Percentiles rank a stretch among this genome's conserved stretches.
Evolutionary conservation across 2,113 vertebrate genomes (phyloP).

Genomic region (Myrmecobius fasciatus): DNA sequence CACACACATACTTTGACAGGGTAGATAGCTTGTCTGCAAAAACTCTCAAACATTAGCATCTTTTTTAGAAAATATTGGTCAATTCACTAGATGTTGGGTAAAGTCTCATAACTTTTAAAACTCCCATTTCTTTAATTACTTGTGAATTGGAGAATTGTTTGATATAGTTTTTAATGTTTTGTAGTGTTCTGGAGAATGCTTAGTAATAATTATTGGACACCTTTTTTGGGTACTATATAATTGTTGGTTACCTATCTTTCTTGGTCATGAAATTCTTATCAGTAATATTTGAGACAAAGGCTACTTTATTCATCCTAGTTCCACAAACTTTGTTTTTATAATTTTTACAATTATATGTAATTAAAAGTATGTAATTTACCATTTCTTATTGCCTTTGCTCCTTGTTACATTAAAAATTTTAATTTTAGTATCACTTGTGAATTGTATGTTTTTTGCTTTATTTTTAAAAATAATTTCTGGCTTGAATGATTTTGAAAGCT

Average conservation of each 20-base stretch:
- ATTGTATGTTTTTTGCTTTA: too few species aligned
- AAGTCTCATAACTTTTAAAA: not conserved
- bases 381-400: too few species aligned
- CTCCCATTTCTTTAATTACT: too few species aligned
- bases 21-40: too few species aligned
- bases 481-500: too few species aligned
- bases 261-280: not conserved
- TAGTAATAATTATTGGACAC: not conserved
- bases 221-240: not conserved
- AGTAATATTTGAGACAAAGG: not conserved
- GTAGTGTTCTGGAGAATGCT: not conserved
- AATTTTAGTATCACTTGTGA: too few species aligned
- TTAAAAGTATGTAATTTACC: too few species aligned
- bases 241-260: not conserved
- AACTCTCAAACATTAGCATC: too few species aligned
- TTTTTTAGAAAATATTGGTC: not conserved
- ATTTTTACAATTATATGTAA: not conserved
- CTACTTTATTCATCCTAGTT: not conserved
- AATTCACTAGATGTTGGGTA: not conserved
- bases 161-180: not conserved
- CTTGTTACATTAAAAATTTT: too few species aligned
- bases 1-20: too few species aligned
- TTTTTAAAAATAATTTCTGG: too few species aligned
- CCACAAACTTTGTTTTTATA: not conserved
- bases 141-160: not conserved